Conservation (phyloP, 1,140 invertebrate species). For the Bombus soroeensis region DNA sequence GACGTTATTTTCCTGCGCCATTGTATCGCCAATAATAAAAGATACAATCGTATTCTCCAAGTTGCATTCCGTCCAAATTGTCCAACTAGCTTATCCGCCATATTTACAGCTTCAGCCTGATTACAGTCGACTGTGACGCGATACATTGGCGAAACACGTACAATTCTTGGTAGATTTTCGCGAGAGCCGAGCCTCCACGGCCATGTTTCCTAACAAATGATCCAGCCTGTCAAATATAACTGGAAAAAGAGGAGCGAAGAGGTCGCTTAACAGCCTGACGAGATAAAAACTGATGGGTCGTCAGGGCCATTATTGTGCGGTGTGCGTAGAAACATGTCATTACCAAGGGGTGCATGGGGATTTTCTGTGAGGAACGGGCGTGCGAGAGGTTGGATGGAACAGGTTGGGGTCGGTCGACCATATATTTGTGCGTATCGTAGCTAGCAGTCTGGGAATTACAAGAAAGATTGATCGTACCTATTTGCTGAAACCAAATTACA, state of each 20-base stretch:
- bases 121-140: neutral
- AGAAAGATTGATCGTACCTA: conserved; percentile 74
- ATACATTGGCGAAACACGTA: neutral
- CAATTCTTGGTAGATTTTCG: neutral
- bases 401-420: conserved; percentile 32
- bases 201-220: conserved; percentile 38
- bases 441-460: conserved; percentile 52
- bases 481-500: conserved; percentile 72
- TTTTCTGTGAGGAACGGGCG: conserved; percentile 24
- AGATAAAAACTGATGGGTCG: conserved; percentile 68
- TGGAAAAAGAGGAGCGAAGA: conserved; percentile 18
- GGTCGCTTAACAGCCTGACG: conserved; percentile 60
- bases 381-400: neutral
- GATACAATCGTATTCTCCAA: conserved; percentile 18
- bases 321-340: conserved; percentile 50
- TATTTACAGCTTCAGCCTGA: conserved; percentile 23
- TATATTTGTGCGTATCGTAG: conserved; percentile 63
- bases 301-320: conserved; percentile 55
- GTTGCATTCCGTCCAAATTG: conserved; percentile 28
- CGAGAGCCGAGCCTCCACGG: neutral
- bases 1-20: neutral
- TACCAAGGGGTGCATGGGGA: conserved; percentile 25
- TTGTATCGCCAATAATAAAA: conserved; percentile 1
- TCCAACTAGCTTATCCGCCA: conserved; percentile 32
- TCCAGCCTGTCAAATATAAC: conserved; percentile 48